Evolutionary conservation across 2,888 invertebrate genomes (phyloP), one percentile per base, ranked within the genome.

Genomic region (Xestobium rufovillosum): DNA sequence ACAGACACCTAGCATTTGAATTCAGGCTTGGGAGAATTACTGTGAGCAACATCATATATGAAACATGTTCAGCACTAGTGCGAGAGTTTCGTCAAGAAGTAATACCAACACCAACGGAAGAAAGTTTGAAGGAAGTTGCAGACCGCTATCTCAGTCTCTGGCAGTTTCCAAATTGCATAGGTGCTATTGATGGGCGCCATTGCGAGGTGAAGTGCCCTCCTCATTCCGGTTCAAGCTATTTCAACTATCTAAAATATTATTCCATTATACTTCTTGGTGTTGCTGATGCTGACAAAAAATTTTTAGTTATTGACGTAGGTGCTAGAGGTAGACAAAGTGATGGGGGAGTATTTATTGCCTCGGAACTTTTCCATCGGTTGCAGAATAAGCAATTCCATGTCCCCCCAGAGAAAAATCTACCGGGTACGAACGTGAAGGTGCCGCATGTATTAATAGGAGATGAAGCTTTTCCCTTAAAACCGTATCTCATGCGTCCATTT

Each of bases 361-460:
- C 40, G 19, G 38, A 31, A 14, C 31, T 49, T 29, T 42, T 38
- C 26, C 19, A 42, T 13, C 29, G 41, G 26, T 16, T 47, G 10
- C 41, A 45, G 38, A 25, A 19, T 8, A 38, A 42, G 23, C 19
- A 26, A 26, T 37, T 44, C 13, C 29, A 34, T 31, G 34, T 44
- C 23, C 39, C 40, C 17, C 10, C 19, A 25, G 25, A 28, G 35
- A 6, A n/a, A 16, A 8, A 31, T 26, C 31, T 45, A 11, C 45
- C 47, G 27, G 36, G 9, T 12, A 42, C 45, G 28, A 34, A 44
- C 33, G 41, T 43, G 26, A 36, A 29, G 41, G 42, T 36, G 26
- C 47, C 45, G 34, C 31, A 36, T 36, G 45, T 45, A 15, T 31
- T 47, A 34, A 34, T 47, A 17, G 47, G 43, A 25, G 45, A 48